Evolutionary conservation across 2,797 vertebrate genomes (phyloP), one percentile per base, ranked within the genome.

Genomic region (Alectoris magna): DNA sequence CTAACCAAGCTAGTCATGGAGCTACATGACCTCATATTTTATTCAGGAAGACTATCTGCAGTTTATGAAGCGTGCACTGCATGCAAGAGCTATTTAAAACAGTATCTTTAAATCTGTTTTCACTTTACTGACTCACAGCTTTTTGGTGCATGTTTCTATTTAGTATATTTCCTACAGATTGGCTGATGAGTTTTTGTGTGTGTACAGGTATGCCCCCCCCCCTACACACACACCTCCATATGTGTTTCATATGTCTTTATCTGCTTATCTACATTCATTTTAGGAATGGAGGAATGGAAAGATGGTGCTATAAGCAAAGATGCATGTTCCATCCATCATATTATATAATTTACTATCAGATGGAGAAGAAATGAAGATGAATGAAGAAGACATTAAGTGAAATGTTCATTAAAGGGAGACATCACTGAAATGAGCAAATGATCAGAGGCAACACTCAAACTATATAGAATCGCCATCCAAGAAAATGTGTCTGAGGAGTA

Each of bases 31-130:
- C 92, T 98, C 96, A 97, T 98, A 97, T 98, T 97, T 98, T 97
- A 97, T 98, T 98, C 97, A 98, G 88, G 70, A 97, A 95, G 78
- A 63, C 73, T 88, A 91, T 97, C 96, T 97, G 94, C 96, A 97
- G 95, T 95, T 96, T 96, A 96, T 94, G 93, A 95, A 97, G 94
- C n/a, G 11, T 97, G 95, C 90, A 62, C 89, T 90, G 94, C 93
- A 97, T 97, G 90, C 22, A 2, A 92, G 90, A 96, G 74, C 88
- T 96, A 80, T 96, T 97, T 97, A 96, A 97, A 97, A 84, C 56
- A 84, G n/a, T 76, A 91, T 94, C 91, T 96, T 93, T 84, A 97
- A 96, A 95, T 89, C 31, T 66, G 90, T 96, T 96, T 94, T 87
- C 51, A 58, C 71, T 95, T 93, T 93, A 51, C 36, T 91, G 29